Evolutionary conservation across 2,888 invertebrate genomes (phyloP).

Genomic region (Scaptomyza reducta): DNA sequence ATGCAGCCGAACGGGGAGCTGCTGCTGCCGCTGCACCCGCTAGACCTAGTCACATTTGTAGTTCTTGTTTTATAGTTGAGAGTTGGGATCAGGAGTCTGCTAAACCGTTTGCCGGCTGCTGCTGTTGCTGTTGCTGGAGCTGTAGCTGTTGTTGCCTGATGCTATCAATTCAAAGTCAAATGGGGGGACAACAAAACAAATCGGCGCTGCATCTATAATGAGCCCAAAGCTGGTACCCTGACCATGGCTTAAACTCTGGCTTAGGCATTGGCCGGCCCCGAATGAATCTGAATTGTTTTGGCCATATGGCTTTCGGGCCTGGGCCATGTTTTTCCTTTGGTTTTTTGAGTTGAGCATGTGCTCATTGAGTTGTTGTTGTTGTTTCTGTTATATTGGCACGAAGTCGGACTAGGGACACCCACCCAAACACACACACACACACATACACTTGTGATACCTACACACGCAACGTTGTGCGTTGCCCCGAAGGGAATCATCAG

Average conservation of each 20-base stretch:
- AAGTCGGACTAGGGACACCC: conserved; percentile 55
- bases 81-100: conserved; percentile 10
- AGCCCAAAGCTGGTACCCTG: conserved; percentile 44
- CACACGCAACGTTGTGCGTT: conserved; percentile 58
- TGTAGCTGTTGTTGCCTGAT: conserved; percentile 56
- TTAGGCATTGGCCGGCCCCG: conserved; percentile 2
- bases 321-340: conserved; percentile 26
- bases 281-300: conserved; percentile 36
- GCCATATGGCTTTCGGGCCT: conserved; percentile 60
- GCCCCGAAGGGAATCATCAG: conserved; percentile 44
- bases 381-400: conserved; percentile 34
- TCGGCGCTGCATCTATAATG: conserved; percentile 83
- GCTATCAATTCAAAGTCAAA: conserved; percentile 83
- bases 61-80: too few species aligned
- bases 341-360: conserved; percentile 54
- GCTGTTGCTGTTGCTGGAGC: conserved; percentile 64
- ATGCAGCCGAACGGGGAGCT: conserved; percentile 57
- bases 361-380: conserved; percentile 72
- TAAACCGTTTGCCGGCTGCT: conserved; percentile 37
- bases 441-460: conserved; percentile 13
- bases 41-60: conserved; percentile 38
- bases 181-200: conserved; percentile 82
- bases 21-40: conserved; percentile 51
- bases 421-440: conserved; percentile 35
- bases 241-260: conserved; percentile 5